Percentiles rank a stretch among this genome's conserved stretches.
Conservation (phyloP, 2,113 vertebrate genomes). For the Odocoileus virginianus region DNA sequence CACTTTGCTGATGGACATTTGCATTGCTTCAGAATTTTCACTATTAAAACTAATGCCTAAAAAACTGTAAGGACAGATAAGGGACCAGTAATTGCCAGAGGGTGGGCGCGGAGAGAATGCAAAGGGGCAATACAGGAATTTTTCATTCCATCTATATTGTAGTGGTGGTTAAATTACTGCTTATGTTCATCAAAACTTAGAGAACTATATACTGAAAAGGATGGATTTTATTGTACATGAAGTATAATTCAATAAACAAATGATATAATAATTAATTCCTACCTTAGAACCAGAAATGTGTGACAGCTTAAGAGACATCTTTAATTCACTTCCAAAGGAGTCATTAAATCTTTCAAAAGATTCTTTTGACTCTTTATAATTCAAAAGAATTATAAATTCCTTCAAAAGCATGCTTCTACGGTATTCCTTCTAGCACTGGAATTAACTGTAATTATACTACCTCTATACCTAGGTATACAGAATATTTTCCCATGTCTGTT, state of each 20-base stretch:
- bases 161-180: background rate
- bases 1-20: background rate
- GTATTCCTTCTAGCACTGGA: background rate
- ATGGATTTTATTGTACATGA: background rate
- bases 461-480: background rate
- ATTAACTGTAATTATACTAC: slow-evolving; percentile 16
- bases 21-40: background rate
- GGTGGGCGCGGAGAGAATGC: background rate
- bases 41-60: background rate
- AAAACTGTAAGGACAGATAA: background rate
- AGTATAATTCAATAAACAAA: slow-evolving; percentile 4
- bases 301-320: background rate
- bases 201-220: background rate
- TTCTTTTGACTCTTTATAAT: background rate
- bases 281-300: background rate
- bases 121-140: background rate
- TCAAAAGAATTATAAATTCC: background rate
- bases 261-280: background rate
- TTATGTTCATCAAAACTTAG: slow-evolving; percentile 1
- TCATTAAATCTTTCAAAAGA: background rate
- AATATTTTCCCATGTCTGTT: background rate
- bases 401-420: background rate
- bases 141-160: background rate
- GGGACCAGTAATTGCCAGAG: background rate
- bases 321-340: background rate